Evolutionary conservation across 2,888 invertebrate species (phyloP).

Genomic region (Panzeria rudis): DNA sequence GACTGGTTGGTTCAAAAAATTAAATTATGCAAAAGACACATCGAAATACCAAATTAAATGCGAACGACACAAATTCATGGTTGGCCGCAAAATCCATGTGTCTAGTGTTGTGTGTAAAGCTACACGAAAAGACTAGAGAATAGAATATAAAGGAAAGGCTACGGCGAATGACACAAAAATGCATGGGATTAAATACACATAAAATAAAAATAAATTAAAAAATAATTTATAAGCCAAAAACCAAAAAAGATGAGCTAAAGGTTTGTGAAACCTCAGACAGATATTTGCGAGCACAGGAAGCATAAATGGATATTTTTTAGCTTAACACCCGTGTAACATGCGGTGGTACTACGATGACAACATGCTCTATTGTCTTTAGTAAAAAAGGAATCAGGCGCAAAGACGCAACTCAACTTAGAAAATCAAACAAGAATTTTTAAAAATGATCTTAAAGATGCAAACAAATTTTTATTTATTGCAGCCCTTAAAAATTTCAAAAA

Average conservation of each 20-base stretch:
- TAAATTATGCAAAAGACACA: slow-evolving; percentile 58
- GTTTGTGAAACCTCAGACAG: slow-evolving; percentile 5
- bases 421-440: slow-evolving; percentile 14
- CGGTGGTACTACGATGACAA: slow-evolving; percentile 51
- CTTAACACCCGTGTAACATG: slow-evolving; percentile 70
- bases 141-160: slow-evolving; percentile 48
- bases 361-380: background rate
- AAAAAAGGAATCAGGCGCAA: background rate
- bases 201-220: slow-evolving; percentile 53
- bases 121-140: background rate
- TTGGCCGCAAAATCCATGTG: slow-evolving; percentile 58
- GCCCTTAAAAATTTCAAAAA: slow-evolving; percentile 40
- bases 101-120: slow-evolving; percentile 39
- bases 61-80: slow-evolving; percentile 56
- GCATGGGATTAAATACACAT: slow-evolving; percentile 43
- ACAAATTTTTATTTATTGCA: slow-evolving; percentile 52
- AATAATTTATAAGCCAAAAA: slow-evolving; percentile 64
- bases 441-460: slow-evolving; percentile 51
- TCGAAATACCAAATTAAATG: slow-evolving; percentile 19
- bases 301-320: slow-evolving; percentile 33
- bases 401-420: slow-evolving; percentile 1
- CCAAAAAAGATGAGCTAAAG: slow-evolving; percentile 37
- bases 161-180: slow-evolving; percentile 51
- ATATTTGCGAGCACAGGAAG: background rate
- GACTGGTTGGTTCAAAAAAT: slow-evolving; percentile 21